Evolutionary conservation across 2,113 vertebrate species (phyloP), one percentile per base, ranked within the genome.

Genomic region (Bagarius yarrelli): DNA sequence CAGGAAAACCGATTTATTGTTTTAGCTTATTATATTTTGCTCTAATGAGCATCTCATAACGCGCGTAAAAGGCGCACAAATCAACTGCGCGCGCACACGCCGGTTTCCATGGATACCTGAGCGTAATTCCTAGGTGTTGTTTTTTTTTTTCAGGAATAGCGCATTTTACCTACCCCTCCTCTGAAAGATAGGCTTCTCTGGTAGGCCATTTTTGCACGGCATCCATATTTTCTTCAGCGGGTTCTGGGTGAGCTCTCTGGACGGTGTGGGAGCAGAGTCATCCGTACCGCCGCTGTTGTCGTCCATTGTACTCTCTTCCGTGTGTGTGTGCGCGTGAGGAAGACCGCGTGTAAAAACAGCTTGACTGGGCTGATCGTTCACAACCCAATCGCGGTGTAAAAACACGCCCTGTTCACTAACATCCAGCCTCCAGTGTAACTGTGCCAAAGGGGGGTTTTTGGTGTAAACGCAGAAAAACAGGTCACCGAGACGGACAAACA

Each of bases 211-310:
- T 91, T 93, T 95, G 81, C 90, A 96, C 5, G 96, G 96, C 91
- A 96, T 94, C 96, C 96, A 97, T 81, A 96, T 96, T 88, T 97
- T 97, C 90, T 96, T 96, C 34, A 96, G 88, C 0, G 96, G 96
- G 85, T 97, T 97, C 76, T 96, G 96, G 13, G 95, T 96, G 76
- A 97, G 89, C 79, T 97, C 95, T 55, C 95, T 91, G 19, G 94
- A 94, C 8, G 89, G 60, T 64, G 93, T 88, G 82, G 92, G 91
- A 1, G 34, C 23, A 30, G 70, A 66, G 25, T 36, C 60, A 12
- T 66, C 61, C 76, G 3, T 34, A 34, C 12, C 18, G 83, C 72
- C 25, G 84, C 16, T 32, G 47, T 60, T 25, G 55, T 91, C 87
- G 76, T 91, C 89, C 89, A 90, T 89, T 50, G 70, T 73, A 67